A percentile compares a stretch with the other conserved stretches of the same genome.
Conservation (phyloP, 2,113 vertebrate species). For the Hippocampus barbouri region DNA sequence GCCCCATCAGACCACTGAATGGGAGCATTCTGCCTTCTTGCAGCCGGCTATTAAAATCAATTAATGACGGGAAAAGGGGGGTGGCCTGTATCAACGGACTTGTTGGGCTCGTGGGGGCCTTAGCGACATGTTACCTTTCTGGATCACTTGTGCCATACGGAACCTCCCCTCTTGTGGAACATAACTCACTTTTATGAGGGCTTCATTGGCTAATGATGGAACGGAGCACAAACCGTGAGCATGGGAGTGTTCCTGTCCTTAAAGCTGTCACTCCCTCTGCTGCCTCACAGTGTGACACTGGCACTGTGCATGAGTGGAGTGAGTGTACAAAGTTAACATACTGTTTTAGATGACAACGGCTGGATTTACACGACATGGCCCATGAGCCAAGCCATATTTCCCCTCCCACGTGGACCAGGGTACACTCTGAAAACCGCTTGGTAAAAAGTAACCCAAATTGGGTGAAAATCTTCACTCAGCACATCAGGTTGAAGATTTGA, state of each 20-base stretch:
- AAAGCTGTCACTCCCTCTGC: conserved; percentile 57
- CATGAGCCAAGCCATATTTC: not conserved
- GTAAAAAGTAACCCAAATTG: too few species aligned
- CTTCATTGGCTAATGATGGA: conserved; percentile 75
- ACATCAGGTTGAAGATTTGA: too few species aligned
- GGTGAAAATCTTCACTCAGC: too few species aligned
- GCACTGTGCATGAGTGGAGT: conserved; percentile 29
- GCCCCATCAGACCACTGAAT: conserved; percentile 70
- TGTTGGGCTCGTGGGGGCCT: conserved; percentile 69
- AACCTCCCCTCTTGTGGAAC: conserved; percentile 67
- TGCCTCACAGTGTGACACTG: conserved; percentile 23
- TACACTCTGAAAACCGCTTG: too few species aligned
- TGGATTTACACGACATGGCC: not conserved
- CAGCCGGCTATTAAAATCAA: conserved; percentile 75
- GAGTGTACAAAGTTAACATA: conserved; percentile 16
- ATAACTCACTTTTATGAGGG: conserved; percentile 74
- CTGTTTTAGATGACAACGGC: conserved; percentile 17
- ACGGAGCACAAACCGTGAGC: conserved; percentile 60
- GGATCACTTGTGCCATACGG: conserved; percentile 75
- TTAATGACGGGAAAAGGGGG: conserved; percentile 67
- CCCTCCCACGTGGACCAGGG: not conserved
- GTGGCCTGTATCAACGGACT: conserved; percentile 66
- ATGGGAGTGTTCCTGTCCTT: conserved; percentile 52
- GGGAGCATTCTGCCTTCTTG: conserved; percentile 67
- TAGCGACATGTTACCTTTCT: conserved; percentile 70